Conservation (phyloP, 2,797 vertebrate genomes). For the Cichlasoma orientale region DNA sequence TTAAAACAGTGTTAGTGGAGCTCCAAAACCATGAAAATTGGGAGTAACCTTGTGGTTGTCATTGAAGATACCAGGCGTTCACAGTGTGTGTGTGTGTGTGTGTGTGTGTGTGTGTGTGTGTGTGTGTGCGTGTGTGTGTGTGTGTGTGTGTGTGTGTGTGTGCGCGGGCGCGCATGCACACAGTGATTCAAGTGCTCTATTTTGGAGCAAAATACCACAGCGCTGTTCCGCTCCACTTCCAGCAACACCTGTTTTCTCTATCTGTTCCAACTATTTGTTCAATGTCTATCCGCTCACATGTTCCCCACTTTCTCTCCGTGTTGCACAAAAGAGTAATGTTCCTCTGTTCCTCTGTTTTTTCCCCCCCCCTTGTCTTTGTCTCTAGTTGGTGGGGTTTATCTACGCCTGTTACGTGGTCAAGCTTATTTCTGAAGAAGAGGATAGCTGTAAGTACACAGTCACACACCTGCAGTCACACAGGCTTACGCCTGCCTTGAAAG, state of each 20-base stretch:
- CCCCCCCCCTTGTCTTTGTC: constrained; percentile 55
- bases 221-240: constrained; percentile 65
- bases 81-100: constrained; percentile 4
- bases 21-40: constrained; percentile 15
- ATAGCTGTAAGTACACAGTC: constrained; percentile 94
- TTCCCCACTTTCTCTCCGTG: not conserved
- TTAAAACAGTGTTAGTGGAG: not conserved
- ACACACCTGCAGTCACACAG: not conserved
- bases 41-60: constrained; percentile 48
- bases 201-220: constrained; percentile 51
- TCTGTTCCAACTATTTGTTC: constrained; percentile 48
- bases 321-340: constrained; percentile 41
- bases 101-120: constrained; percentile 5
- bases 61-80: constrained; percentile 30
- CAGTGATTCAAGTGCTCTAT: constrained; percentile 53
- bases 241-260: constrained; percentile 65
- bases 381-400: constrained; percentile 97
- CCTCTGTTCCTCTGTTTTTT: constrained; percentile 4
- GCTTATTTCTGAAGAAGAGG: constrained; percentile 99
- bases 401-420: constrained; percentile 99
- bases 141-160: not conserved
- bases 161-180: not conserved
- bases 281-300: not conserved
- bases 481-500: not conserved
- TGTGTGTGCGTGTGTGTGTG: constrained; percentile 7